Evolutionary conservation across 2,888 invertebrate genomes (phyloP), one percentile per base, ranked within the genome.

Genomic region (Euclidia mi): DNA sequence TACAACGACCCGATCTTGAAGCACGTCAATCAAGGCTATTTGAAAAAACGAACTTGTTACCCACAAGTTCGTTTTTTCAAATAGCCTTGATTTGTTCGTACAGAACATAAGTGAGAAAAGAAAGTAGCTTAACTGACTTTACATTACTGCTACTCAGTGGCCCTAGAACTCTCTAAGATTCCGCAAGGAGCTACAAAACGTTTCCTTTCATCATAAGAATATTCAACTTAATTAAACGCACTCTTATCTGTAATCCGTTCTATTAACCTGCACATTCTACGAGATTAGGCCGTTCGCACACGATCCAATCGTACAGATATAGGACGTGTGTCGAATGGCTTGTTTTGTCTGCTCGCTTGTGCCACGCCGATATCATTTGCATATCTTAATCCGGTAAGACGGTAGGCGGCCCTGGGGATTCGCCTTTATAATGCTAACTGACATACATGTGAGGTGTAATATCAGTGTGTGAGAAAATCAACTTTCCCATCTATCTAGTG

Each of bases 311-410:
- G 57, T 31, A 52, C 40, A 63, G 66, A 65, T 65, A 66, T 59
- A 61, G 47, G 62, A 62, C 60, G 66, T 63, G 76, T 59, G 62
- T 49, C 57, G 73, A 76, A 69, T 74, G 60, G 63, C 37, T 65
- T 71, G 73, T 72, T 72, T 76, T 76, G 76, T 74, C 76, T 74
- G 73, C 63, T 59, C 69, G 73, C 67, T 71, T 71, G 71, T 56
- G 67, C 32, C 55, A 35, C 32, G 56, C 67, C 71, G 72, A 76
- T 79, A 73, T 78, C 65, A 79, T 84, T 84, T 82, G 74, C 82
- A 84, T 84, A 84, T 84, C 84, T 84, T 84, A 84, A 84, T 84
- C 81, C 78, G 68, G 63, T 56, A 40, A 45, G 44, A 38, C 25
- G 56, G 55, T 67, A 68, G 69, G 76, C 71, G 75, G 65, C 75